Base-by-base conservation (phyloP, 2,797 vertebrate genomes). In the Lemur catta region DNA sequence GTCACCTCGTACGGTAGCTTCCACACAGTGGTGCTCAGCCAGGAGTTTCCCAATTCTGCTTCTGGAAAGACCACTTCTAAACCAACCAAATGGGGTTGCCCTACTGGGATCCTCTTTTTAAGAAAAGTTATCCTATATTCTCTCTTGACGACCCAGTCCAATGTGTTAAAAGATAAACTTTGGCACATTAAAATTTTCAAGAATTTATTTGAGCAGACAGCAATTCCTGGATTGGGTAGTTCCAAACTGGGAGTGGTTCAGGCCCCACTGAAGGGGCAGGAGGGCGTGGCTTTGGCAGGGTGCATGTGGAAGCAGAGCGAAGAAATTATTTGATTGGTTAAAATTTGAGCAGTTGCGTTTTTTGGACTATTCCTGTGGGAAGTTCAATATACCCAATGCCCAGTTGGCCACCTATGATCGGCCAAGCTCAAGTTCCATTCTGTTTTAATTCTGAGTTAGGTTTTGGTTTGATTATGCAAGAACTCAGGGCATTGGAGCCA, bases 401-500 rank as follows among this genome's bases (percentile, higher is more conserved):
- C 18, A 22, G 28, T 22, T 26, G 48, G 18, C 11, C 13, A 18
- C 65, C 63, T 35, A 13, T 24, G 50, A 24, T 30, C 28, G 63
- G 41, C 71, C 26, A 11, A 78, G 4, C 41, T 79, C 38, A 69
- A 81, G 63, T 71, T 38, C 48, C 4, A 46, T 86, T 85, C 79
- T 35, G 38, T 79, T 65, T 86, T 38, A 33, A 79, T 86, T 89
- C 74, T 38, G 61, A 78, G 38, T 46, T 57, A 78, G 74, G 33
- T 78, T 55, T 93, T 26, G 9, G 50, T 35, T 69, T 43, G 59
- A 22, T 67, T 22, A 41, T 38, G 12, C 12, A 22, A 43, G 35
- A 33, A 20, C 67, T 15, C 43, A 41, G 48, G 43, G 20, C 33
- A 22, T 35, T n/a, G 65, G 30, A 72, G 38, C 20, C 33, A 80